Conservation (phyloP, 1,140 invertebrate species). For the Ceratosolen solmsi region DNA sequence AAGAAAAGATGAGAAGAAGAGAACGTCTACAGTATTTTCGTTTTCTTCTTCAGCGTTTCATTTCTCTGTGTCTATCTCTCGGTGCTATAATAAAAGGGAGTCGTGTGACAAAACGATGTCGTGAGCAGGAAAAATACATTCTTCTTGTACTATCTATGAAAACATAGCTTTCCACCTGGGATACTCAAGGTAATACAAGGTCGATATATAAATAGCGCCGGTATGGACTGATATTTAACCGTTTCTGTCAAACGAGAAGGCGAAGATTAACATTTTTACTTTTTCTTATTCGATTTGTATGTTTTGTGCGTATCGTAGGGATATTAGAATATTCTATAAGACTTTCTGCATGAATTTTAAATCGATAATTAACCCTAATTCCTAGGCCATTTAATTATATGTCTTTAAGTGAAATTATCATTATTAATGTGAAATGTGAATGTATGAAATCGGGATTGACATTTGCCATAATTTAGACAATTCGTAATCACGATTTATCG, state of each 20-base stretch:
- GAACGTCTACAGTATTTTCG: neutral
- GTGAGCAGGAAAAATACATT: constrained; percentile 32
- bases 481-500: too few relatives aligned
- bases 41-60: neutral
- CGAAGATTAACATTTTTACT: neutral
- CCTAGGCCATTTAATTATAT: too few relatives aligned
- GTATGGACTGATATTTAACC: constrained; percentile 52
- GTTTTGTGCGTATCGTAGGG: too few relatives aligned
- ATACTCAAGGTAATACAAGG: constrained; percentile 16
- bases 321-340: too few relatives aligned
- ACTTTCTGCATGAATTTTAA: too few relatives aligned
- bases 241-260: too few relatives aligned
- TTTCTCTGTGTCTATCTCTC: neutral
- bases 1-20: neutral
- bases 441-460: too few relatives aligned
- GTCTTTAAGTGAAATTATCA: too few relatives aligned
- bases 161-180: constrained; percentile 31
- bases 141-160: constrained; percentile 28
- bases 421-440: too few relatives aligned
- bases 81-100: constrained; percentile 25
- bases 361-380: too few relatives aligned
- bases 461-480: too few relatives aligned
- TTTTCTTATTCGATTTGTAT: too few relatives aligned
- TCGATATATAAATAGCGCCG: neutral
- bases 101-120: constrained; percentile 28